A percentile compares a stretch with the other conserved stretches of the same genome.
These are phyloP conservation scores for Ginglymostoma cirratum DNA, from an alignment of 2,113 vertebrate genomes.

Conservation along the genomic window DNA sequence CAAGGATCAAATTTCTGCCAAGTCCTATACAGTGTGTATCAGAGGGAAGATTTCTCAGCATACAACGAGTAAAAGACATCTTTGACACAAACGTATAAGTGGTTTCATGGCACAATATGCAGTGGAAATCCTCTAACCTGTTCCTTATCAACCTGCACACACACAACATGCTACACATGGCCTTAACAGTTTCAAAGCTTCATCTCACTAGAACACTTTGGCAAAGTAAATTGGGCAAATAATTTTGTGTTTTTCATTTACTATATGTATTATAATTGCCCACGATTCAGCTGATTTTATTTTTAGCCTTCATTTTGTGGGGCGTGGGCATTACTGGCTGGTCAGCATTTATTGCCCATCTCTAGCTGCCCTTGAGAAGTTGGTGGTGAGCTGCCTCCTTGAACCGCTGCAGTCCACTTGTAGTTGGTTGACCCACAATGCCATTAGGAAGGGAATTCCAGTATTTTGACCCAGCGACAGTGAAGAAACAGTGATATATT, in stretches of 20 bases:
- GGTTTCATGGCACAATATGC: neutral
- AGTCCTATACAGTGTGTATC: neutral
- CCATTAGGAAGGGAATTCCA: no score
- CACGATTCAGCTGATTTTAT: neutral
- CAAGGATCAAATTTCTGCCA: neutral
- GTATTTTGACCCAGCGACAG: no score
- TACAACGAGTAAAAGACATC: neutral
- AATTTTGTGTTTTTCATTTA: neutral
- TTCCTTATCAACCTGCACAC: neutral
- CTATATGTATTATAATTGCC: neutral
- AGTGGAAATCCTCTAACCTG: neutral
- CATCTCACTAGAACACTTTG: neutral
- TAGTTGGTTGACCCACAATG: no score
- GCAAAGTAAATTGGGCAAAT: neutral
- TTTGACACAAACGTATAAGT: neutral
- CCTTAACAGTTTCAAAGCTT: neutral
- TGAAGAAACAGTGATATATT: no score
- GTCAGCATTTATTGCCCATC: no score
- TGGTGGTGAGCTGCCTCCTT: no score
- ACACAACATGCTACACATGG: neutral
- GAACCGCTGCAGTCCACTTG: no score
- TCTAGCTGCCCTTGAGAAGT: no score
- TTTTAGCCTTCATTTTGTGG: no score
- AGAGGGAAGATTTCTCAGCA: neutral
- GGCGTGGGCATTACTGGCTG: no score